Conservation (phyloP, 2,888 invertebrate genomes). For the Deroplatys truncata region DNA sequence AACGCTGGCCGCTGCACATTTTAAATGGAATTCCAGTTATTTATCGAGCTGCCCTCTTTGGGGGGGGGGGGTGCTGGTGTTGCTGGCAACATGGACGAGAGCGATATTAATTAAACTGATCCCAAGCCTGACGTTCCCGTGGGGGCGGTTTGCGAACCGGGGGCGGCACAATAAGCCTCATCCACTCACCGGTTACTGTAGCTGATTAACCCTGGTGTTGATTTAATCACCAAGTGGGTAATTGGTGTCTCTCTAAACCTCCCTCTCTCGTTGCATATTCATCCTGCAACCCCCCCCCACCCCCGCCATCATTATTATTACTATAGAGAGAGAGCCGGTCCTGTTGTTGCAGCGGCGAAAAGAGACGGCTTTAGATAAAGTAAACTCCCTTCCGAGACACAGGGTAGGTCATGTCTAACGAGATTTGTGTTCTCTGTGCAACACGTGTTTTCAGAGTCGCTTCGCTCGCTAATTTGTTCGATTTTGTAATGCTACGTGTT, state of each 20-base stretch:
- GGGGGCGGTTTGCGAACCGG: conserved; percentile 25
- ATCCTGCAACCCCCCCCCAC: conserved; percentile 1
- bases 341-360: not conserved
- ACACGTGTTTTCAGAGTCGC: not conserved
- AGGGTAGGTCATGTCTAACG: not conserved
- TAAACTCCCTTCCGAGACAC: not conserved
- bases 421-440: not conserved
- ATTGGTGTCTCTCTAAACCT: conserved; percentile 32
- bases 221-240: conserved; percentile 35
- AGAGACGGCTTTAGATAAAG: conserved; percentile 3
- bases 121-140: conserved; percentile 15
- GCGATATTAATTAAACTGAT: conserved; percentile 32
- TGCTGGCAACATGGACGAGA: conserved; percentile 20
- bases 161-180: conserved; percentile 8
- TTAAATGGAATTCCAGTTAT: not conserved
- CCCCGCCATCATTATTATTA: not conserved
- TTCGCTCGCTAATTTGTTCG: not conserved
- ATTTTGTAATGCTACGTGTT: not conserved
- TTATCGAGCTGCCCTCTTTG: not conserved
- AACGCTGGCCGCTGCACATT: not conserved
- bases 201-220: conserved; percentile 35
- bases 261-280: conserved; percentile 27
- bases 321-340: not conserved
- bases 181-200: conserved; percentile 13
- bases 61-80: not conserved